Evolutionary conservation across 2,113 vertebrate genomes (phyloP), one percentile per base, ranked within the genome.

Genomic region (Forbesichthys papilliferus): DNA sequence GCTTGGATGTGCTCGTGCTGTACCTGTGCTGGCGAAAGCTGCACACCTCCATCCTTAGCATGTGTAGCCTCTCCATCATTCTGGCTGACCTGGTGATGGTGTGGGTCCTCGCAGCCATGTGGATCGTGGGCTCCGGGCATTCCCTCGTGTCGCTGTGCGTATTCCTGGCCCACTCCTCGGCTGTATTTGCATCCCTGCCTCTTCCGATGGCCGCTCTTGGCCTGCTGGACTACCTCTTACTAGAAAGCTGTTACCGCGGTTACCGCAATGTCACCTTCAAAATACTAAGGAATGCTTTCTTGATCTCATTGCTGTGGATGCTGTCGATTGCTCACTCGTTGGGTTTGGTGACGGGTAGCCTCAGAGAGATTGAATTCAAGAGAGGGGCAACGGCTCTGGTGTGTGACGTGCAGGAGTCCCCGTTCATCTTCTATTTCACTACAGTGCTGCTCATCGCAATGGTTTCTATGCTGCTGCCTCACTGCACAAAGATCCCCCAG

Each of bases 1-100:
- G 52, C 27, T n/a, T 93, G 55, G 89, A 93, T 13, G 11, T 34
- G 0, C 16, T 9, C 0, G 60, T 84, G 1, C 55, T 89, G 61
- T 77, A 11, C 48, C 48, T 86, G 9, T 87, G 81, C 77, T 58
- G 10, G 34, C 34, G 12, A 3, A 87, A 77, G 63, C 60, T 11
- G 6, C 18, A 48, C 0, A 58, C n/a, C 4, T 86, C 81, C 56
- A 79, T 91, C 51, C 34, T 91, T 9, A 80, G 67, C 36, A 10
- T 87, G 68, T 90, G 71, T 80, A 81, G 88, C 70, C 16, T 87
- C 71, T 91, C 89, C 1, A 64, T 93, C 0, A 3, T 87, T 9
- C 8, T 91, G 18, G 88, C 66, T 0, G 92, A 93, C 57, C 0
- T 77, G 8, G 5, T 81, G 14, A n/a, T 91, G 68, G 36, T 51